Evolutionary conservation across 2,888 invertebrate genomes (phyloP).

Genomic region (Heliconius sara): DNA sequence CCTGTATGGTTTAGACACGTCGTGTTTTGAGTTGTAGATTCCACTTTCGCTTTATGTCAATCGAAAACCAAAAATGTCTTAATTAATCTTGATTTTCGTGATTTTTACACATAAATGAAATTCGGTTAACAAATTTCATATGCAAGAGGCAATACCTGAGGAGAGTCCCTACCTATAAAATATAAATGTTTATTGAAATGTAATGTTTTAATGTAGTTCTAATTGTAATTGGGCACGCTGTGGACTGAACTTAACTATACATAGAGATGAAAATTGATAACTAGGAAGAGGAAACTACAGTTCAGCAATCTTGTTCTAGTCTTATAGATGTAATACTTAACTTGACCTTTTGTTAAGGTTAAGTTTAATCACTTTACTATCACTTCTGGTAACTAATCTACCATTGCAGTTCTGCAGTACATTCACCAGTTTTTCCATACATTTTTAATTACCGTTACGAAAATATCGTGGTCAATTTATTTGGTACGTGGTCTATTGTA

Average conservation of each 20-base stretch:
- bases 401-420: background rate
- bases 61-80: no score
- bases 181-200: no score
- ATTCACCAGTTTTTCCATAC: slow-evolving; percentile 33
- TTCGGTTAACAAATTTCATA: no score
- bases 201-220: no score
- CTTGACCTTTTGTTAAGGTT: slow-evolving; percentile 46
- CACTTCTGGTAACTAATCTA: slow-evolving; percentile 43
- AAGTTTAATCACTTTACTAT: slow-evolving; percentile 42
- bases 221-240: background rate
- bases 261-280: background rate
- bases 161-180: no score
- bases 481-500: slow-evolving; percentile 34
- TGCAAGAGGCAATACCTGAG: no score
- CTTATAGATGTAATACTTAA: slow-evolving; percentile 31
- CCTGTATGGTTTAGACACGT: no score
- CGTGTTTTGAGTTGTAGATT: no score
- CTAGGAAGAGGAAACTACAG: slow-evolving; percentile 46
- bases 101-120: no score
- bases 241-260: background rate
- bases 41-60: no score
- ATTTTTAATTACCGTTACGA: slow-evolving; percentile 30
- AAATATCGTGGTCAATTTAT: slow-evolving; percentile 21
- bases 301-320: slow-evolving; percentile 17
- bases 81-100: no score